phyloP scores from a whole-genome alignment of 2,797 vertebrate genomes.

The Spheniscus humboldti region DNA sequence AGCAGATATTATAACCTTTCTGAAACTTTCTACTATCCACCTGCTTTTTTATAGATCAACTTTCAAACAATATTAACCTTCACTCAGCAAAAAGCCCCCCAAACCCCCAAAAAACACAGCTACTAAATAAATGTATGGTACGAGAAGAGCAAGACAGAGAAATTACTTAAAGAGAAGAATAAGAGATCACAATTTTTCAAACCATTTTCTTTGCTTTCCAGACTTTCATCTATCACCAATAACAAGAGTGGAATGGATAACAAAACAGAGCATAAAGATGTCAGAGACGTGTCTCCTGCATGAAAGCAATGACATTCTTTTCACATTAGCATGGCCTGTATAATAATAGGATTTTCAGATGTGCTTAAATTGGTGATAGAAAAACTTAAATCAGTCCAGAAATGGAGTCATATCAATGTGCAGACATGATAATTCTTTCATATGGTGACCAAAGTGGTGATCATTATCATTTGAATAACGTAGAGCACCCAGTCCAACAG shows the following conservation, averaged over 20 bases:
- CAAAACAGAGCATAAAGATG: neutral
- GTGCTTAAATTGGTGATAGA: neutral
- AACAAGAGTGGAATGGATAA: neutral
- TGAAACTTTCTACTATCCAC: neutral
- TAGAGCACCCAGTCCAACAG: neutral
- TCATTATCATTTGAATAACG: neutral
- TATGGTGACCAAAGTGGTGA: neutral
- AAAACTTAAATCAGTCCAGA: neutral
- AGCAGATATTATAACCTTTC: neutral
- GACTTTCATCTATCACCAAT: neutral
- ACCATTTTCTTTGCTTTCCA: neutral
- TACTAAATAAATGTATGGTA: neutral
- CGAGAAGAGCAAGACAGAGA: neutral
- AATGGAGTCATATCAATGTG: neutral
- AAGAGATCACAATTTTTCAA: neutral
- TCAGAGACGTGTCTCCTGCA: neutral
- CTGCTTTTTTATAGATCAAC: neutral
- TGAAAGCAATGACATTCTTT: neutral
- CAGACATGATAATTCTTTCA: neutral
- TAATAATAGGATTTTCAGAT: neutral
- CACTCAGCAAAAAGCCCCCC: neutral
- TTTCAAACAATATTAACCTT: neutral
- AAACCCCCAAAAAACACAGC: neutral
- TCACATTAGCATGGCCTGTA: neutral
- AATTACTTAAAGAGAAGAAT: neutral